Evolutionary conservation across 2,888 invertebrate genomes (phyloP).

Genomic region (Chesias legatella): DNA sequence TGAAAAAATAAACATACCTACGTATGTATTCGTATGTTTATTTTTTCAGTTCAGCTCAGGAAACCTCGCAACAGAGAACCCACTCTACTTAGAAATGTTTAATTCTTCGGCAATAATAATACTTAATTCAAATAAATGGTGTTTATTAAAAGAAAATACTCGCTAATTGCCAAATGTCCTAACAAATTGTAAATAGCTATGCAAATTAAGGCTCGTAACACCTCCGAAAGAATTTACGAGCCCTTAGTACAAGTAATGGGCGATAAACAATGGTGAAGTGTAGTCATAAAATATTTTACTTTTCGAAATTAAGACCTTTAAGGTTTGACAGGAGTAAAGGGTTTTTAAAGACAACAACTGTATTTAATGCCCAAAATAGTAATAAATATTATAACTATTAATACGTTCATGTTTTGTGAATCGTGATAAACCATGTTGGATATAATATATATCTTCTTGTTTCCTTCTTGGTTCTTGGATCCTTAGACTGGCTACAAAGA

Average conservation of each 20-base stretch:
- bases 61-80: too few relatives aligned
- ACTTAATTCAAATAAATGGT: not conserved
- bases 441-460: too few relatives aligned
- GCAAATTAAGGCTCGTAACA: constrained; percentile 45
- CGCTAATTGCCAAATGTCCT: constrained; percentile 7
- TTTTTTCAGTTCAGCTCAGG: too few relatives aligned
- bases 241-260: constrained; percentile 42
- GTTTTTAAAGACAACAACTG: constrained; percentile 13
- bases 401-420: too few relatives aligned
- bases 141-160: constrained; percentile 1
- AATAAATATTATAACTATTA: constrained; percentile 4
- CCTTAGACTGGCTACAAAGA: too few relatives aligned
- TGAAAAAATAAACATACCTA: too few relatives aligned
- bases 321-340: constrained; percentile 19
- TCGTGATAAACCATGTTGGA: too few relatives aligned
- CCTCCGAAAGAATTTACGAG: constrained; percentile 44
- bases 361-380: constrained; percentile 10
- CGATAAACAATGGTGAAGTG: constrained; percentile 41
- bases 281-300: constrained; percentile 32
- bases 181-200: constrained; percentile 33
- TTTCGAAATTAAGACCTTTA: constrained; percentile 29
- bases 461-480: too few relatives aligned
- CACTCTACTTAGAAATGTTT: too few relatives aligned
- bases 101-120: too few relatives aligned
- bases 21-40: too few relatives aligned